These are phyloP conservation scores for Muscicapa comitata DNA, from an alignment of 2,797 vertebrate genomes.

Conservation along the genomic window DNA sequence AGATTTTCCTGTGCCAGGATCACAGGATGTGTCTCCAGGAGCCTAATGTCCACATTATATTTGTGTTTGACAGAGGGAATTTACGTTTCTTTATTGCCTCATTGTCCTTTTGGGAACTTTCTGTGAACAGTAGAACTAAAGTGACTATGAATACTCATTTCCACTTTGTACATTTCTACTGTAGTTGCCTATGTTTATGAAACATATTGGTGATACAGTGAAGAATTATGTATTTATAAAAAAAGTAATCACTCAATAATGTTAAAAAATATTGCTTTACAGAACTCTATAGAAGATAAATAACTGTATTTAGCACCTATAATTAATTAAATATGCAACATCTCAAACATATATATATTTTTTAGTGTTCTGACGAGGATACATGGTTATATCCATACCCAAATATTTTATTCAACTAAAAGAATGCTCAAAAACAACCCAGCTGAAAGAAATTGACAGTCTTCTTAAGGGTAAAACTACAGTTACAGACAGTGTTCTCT, in stretches of 20 bases:
- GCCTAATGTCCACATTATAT: too few species aligned
- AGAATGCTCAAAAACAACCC: rapidly evolving
- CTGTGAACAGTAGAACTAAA: background rate
- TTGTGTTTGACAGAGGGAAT: background rate
- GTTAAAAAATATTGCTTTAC: background rate
- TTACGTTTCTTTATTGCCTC: background rate
- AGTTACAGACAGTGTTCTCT: background rate
- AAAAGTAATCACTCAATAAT: background rate
- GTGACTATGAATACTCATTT: background rate
- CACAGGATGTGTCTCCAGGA: background rate
- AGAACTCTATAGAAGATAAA: background rate
- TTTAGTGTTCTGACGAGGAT: background rate
- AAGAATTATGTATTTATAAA: background rate
- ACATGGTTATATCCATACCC: background rate
- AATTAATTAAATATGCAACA: background rate
- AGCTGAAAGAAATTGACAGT: background rate
- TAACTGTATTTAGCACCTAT: background rate
- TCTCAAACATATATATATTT: background rate
- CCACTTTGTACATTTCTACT: background rate
- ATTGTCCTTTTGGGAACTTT: background rate
- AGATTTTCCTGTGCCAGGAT: background rate
- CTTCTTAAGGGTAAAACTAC: background rate
- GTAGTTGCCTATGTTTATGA: background rate
- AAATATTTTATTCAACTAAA: background rate
- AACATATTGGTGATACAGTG: background rate